Percentiles rank a stretch among this genome's conserved stretches.
These are phyloP conservation scores for Cerastoderma edule DNA, from an alignment of 2,888 invertebrate genomes.

Conservation along the genomic window DNA sequence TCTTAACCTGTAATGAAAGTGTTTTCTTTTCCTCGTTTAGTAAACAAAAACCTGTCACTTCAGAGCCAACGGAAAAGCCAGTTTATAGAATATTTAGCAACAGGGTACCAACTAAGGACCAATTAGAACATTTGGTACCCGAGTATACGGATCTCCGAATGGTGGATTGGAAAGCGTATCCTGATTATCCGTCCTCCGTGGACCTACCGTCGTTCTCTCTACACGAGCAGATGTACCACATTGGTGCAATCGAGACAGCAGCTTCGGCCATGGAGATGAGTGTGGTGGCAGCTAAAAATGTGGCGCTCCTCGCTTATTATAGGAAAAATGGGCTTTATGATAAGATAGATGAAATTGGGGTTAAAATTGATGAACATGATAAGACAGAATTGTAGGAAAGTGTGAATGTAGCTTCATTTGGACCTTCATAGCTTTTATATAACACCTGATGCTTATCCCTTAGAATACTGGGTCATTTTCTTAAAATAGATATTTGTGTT, in stretches of 20 bases:
- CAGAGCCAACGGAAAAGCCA: conserved; percentile 57
- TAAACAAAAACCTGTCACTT: conserved; percentile 76
- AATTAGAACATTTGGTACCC: conserved; percentile 85
- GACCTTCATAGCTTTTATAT: no score
- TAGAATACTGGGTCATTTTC: no score
- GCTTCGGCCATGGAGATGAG: conserved; percentile 90
- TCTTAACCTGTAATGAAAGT: conserved; percentile 85
- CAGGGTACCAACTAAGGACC: conserved; percentile 82
- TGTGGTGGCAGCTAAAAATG: conserved; percentile 87
- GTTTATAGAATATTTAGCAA: conserved; percentile 87
- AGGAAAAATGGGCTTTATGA: conserved; percentile 77
- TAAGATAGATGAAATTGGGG: conserved; percentile 73
- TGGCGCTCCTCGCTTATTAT: conserved; percentile 86
- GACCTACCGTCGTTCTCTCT: conserved; percentile 85
- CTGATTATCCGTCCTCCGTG: conserved; percentile 76
- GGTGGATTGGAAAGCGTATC: conserved; percentile 79
- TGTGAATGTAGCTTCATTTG: no score
- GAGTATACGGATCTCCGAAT: conserved; percentile 68
- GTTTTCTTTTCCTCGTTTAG: conserved; percentile 85
- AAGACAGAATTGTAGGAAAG: conserved; percentile 49
- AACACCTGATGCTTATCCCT: no score
- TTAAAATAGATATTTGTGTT: no score
- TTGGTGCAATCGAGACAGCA: conserved; percentile 88
- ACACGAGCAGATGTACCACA: conserved; percentile 86
- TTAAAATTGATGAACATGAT: conserved; percentile 23